Evolutionary conservation across 2,113 vertebrate genomes (phyloP).

Genomic region (Phrynocephalus versicolor): DNA sequence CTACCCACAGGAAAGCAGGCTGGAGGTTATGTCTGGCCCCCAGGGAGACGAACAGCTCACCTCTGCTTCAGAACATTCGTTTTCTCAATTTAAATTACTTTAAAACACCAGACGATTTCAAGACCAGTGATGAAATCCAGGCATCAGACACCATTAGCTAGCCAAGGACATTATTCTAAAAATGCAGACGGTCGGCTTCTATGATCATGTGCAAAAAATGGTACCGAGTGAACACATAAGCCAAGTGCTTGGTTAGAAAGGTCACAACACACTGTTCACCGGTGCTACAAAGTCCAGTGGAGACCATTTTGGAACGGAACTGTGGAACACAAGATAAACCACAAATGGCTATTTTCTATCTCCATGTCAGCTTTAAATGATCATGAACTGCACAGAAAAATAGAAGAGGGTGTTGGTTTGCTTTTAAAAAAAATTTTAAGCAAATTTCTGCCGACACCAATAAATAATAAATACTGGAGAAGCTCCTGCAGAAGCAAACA

Average conservation of each 20-base stretch:
- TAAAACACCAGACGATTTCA: constrained; percentile 13
- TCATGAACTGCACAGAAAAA: not conserved
- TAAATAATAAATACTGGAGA: not conserved
- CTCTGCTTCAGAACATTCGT: too few relatives aligned
- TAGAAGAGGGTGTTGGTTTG: not conserved
- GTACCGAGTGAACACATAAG: constrained; percentile 30
- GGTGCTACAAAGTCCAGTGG: constrained; percentile 25
- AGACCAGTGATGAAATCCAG: constrained; percentile 27
- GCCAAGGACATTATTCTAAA: constrained; percentile 39
- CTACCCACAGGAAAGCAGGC: too few relatives aligned
- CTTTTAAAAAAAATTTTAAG: not conserved
- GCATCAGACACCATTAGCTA: constrained; percentile 2
- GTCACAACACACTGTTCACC: constrained; percentile 20
- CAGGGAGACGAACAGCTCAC: too few relatives aligned
- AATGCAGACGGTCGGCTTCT: constrained; percentile 33
- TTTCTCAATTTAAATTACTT: not conserved
- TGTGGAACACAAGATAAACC: constrained; percentile 40
- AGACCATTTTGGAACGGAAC: constrained; percentile 32
- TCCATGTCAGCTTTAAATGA: constrained; percentile 12
- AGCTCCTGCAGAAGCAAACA: not conserved
- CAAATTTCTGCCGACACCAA: not conserved
- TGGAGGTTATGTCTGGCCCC: too few relatives aligned
- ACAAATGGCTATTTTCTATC: not conserved
- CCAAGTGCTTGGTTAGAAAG: constrained; percentile 37
- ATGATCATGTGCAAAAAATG: constrained; percentile 39